Conservation (phyloP, 1,140 invertebrate species). For the Aphaenogaster ashmeadi region DNA sequence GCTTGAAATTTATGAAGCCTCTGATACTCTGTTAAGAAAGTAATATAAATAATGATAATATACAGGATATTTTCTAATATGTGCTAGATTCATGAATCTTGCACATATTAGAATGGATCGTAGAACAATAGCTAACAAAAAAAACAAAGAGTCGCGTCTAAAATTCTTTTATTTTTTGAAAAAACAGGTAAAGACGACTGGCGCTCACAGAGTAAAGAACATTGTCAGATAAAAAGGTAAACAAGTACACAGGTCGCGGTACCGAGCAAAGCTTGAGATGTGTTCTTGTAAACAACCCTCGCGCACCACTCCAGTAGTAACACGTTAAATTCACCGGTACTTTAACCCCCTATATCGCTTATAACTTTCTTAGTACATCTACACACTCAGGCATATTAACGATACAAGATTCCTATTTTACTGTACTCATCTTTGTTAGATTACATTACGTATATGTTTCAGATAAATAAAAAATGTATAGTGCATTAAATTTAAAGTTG, state of each 20-base stretch:
- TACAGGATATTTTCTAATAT: not conserved
- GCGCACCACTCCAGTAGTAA: not conserved
- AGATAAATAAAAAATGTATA: not conserved
- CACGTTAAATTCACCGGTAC: slow-evolving; percentile 11
- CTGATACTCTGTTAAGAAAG: not conserved
- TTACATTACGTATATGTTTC: not conserved
- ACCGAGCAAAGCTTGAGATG: slow-evolving; percentile 3
- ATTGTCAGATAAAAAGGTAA: slow-evolving; percentile 47
- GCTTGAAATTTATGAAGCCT: not conserved
- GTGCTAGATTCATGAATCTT: not conserved
- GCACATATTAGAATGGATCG: not conserved
- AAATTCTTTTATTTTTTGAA: slow-evolving; percentile 19
- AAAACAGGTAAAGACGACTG: slow-evolving; percentile 18
- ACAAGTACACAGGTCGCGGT: slow-evolving; percentile 20
- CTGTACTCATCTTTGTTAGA: not conserved
- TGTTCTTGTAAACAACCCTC: slow-evolving; percentile 37
- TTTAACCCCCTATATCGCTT: not conserved
- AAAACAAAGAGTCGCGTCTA: slow-evolving; percentile 8
- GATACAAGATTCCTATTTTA: not conserved
- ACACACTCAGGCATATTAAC: slow-evolving; percentile 1
- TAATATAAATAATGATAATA: not conserved
- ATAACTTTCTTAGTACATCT: slow-evolving; percentile 21
- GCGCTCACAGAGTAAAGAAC: slow-evolving; percentile 17
- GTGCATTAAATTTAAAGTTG: not conserved
- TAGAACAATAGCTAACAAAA: not conserved